Conservation (phyloP, 2,888 invertebrate genomes). For the Zygothrica quintamaculata region DNA sequence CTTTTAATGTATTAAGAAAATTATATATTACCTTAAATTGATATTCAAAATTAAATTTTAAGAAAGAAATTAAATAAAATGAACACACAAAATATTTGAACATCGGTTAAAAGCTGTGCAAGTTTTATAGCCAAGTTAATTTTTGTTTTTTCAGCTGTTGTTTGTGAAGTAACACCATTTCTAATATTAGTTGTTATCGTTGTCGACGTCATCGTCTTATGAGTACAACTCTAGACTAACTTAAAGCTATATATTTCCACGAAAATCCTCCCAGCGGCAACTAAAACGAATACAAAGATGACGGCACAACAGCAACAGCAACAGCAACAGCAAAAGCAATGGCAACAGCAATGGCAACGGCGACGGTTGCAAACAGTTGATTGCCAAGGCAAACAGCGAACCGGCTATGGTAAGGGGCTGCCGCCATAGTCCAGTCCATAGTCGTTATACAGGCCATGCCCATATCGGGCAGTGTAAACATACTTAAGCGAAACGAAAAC, state of each 20-base stretch:
- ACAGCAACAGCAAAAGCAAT: conserved; percentile 17
- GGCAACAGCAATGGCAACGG: conserved; percentile 21
- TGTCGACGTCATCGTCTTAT: conserved; percentile 33
- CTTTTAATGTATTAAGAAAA: too few species aligned
- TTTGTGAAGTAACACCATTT: conserved; percentile 65
- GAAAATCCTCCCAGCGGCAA: conserved; percentile 62
- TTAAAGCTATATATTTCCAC: conserved; percentile 64
- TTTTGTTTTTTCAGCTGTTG: conserved; percentile 43
- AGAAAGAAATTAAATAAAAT: too few species aligned
- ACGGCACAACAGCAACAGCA: conserved; percentile 7
- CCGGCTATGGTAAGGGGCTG: conserved; percentile 18
- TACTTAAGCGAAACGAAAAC: conserved; percentile 73
- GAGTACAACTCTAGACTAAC: too few species aligned
- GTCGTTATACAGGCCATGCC: conserved; percentile 48
- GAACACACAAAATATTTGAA: too few species aligned
- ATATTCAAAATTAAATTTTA: too few species aligned
- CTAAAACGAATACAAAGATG: conserved; percentile 35
- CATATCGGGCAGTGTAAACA: conserved; percentile 67
- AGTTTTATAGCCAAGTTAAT: neutral
- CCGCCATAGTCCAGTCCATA: neutral
- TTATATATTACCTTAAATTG: too few species aligned
- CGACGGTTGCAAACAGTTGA: conserved; percentile 62
- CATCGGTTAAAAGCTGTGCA: neutral
- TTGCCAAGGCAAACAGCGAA: conserved; percentile 51
- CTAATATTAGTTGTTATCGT: conserved; percentile 32